A percentile compares a stretch with the other conserved stretches of the same genome.
Conservation (phyloP, 2,113 vertebrate species). For the Antennarius striatus region DNA sequence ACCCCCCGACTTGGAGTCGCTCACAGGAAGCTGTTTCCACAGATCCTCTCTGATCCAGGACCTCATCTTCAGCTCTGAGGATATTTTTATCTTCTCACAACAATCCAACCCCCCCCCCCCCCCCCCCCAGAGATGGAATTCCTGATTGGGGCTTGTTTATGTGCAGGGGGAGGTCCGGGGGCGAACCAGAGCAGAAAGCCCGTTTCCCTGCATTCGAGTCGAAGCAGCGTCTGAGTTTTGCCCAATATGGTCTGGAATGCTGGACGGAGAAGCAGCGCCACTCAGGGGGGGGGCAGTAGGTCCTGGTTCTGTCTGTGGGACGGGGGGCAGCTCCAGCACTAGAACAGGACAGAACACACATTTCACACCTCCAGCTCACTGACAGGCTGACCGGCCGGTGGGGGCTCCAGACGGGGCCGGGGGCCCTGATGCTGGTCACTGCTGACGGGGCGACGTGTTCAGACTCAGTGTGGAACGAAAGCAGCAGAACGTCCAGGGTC, state of each 20-base stretch:
- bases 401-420: conserved; percentile 18
- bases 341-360: conserved; percentile 26
- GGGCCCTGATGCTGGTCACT: not conserved
- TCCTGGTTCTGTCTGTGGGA: conserved; percentile 31
- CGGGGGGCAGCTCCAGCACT: conserved; percentile 37
- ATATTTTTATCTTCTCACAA: conserved; percentile 1
- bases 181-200: conserved; percentile 18
- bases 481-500: too few species aligned
- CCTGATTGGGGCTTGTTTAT: too few species aligned
- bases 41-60: conserved; percentile 4
- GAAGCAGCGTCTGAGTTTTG: conserved; percentile 48
- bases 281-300: conserved; percentile 31
- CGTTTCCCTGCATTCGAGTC: conserved; percentile 48
- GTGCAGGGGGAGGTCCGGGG: conserved; percentile 6
- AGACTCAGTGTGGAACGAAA: too few species aligned
- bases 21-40: conserved; percentile 15
- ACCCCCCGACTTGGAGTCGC: conserved; percentile 38
- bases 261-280: conserved; percentile 68
- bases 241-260: conserved; percentile 83
- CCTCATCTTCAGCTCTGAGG: not conserved
- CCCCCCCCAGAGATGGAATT: too few species aligned
- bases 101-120: not conserved
- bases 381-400: conserved; percentile 10
- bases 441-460: too few species aligned
- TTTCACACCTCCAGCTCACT: conserved; percentile 7